A percentile compares a stretch with the other conserved stretches of the same genome.
Evolutionary conservation across 1,140 invertebrate genomes (phyloP).

Genomic region (Bombus turneri): DNA sequence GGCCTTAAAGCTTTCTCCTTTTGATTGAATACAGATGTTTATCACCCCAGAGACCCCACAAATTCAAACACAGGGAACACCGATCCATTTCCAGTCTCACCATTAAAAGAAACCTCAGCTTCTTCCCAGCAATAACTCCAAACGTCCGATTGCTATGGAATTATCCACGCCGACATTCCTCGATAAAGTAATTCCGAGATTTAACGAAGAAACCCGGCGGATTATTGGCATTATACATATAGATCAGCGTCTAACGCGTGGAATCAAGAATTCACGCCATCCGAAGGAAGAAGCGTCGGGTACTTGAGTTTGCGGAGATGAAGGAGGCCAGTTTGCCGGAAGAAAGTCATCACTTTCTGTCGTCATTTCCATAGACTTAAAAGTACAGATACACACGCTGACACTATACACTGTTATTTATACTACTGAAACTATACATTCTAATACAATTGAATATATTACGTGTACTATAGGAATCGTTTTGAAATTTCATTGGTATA

Average conservation of each 20-base stretch:
- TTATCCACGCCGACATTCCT: constrained; percentile 9
- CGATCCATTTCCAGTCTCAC: too few relatives aligned
- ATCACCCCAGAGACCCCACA: too few relatives aligned
- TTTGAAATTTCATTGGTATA: not conserved
- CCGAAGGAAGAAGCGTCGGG: not conserved
- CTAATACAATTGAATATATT: too few relatives aligned
- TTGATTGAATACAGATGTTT: too few relatives aligned
- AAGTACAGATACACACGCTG: too few relatives aligned
- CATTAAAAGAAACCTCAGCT: not conserved
- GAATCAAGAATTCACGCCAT: constrained; percentile 40
- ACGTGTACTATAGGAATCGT: too few relatives aligned
- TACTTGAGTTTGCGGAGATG: constrained; percentile 31
- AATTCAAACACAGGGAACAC: too few relatives aligned
- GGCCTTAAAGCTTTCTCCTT: too few relatives aligned
- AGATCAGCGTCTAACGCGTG: constrained; percentile 35
- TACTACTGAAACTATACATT: too few relatives aligned
- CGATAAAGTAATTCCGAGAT: constrained; percentile 24
- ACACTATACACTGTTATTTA: too few relatives aligned
- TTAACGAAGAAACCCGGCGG: constrained; percentile 17
- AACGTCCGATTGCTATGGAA: not conserved
- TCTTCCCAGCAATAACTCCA: not conserved
- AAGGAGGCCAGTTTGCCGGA: not conserved
- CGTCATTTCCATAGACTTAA: not conserved
- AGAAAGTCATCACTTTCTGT: not conserved
- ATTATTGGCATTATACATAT: constrained; percentile 46